These are phyloP conservation scores for Macropis europaea DNA, from an alignment of 2,888 invertebrate species.

Conservation along the genomic window DNA sequence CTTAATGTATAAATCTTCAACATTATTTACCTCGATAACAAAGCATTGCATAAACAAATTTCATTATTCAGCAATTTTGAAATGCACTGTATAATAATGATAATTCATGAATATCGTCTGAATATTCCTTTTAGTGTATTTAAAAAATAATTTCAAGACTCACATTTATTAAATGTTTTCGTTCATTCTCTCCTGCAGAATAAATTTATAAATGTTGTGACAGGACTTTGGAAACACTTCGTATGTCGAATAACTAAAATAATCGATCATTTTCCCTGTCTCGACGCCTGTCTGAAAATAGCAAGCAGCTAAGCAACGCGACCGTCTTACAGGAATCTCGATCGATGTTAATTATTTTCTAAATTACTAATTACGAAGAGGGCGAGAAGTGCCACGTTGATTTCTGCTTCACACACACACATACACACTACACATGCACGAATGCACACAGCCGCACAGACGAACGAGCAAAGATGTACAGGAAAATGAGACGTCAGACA, in stretches of 20 bases:
- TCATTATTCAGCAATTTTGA: too few species aligned
- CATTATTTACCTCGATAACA: too few species aligned
- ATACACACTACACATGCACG: not conserved
- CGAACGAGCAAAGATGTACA: conserved; percentile 34
- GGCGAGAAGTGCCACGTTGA: conserved; percentile 22
- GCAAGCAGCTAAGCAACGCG: conserved; percentile 2
- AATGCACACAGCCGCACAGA: not conserved
- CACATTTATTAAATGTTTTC: too few species aligned
- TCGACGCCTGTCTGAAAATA: conserved; percentile 32
- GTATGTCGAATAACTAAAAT: conserved; percentile 10
- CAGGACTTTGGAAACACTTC: not conserved
- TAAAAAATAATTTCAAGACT: too few species aligned
- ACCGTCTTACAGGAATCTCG: not conserved
- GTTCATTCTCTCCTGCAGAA: too few species aligned
- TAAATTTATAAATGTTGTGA: too few species aligned
- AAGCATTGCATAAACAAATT: too few species aligned
- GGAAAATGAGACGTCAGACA: conserved; percentile 50
- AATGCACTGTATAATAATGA: too few species aligned
- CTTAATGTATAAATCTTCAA: too few species aligned
- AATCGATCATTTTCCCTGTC: conserved; percentile 24
- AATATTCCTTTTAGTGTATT: too few species aligned
- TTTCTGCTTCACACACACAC: not conserved
- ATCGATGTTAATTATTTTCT: conserved; percentile 63
- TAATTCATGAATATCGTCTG: too few species aligned
- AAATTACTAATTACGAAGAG: conserved; percentile 58